phyloP scores from a whole-genome alignment of 2,797 vertebrate genomes.

The Tiaroga cobitis region DNA sequence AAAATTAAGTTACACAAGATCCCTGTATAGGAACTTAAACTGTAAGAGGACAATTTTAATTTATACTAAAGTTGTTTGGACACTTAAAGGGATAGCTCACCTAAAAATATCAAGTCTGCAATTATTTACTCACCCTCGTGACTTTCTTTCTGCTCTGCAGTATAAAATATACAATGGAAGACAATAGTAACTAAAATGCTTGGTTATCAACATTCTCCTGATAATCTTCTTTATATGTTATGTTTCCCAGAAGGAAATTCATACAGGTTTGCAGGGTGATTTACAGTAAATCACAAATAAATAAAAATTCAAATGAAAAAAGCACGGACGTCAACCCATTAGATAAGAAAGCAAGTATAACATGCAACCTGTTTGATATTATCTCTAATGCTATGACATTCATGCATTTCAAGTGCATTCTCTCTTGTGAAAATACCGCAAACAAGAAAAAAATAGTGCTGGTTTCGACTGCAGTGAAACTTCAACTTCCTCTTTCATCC shows the following conservation, averaged over 20 bases:
- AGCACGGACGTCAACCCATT: not conserved
- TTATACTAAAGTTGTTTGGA: not conserved
- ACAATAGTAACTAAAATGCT: not conserved
- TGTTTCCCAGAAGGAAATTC: not conserved
- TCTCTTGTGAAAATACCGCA: conserved; percentile 20
- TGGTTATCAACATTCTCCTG: not conserved
- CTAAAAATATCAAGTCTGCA: not conserved
- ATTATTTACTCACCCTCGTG: not conserved
- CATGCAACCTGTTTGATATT: not conserved
- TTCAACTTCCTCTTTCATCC: conserved; percentile 68
- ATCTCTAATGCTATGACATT: not conserved
- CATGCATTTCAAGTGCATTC: not conserved
- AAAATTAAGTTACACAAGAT: not conserved
- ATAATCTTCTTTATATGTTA: not conserved
- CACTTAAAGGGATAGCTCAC: not conserved
- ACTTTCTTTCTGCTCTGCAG: too few relatives aligned
- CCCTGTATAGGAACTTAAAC: not conserved
- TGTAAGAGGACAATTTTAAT: not conserved
- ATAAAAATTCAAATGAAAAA: not conserved
- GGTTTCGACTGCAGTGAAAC: conserved; percentile 53
- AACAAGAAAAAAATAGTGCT: conserved; percentile 37
- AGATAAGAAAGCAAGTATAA: not conserved
- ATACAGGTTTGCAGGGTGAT: not conserved
- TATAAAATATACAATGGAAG: not conserved
- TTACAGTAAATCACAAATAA: not conserved